Base-by-base conservation (phyloP, 2,797 vertebrate genomes). In the Acanthornis magna region DNA sequence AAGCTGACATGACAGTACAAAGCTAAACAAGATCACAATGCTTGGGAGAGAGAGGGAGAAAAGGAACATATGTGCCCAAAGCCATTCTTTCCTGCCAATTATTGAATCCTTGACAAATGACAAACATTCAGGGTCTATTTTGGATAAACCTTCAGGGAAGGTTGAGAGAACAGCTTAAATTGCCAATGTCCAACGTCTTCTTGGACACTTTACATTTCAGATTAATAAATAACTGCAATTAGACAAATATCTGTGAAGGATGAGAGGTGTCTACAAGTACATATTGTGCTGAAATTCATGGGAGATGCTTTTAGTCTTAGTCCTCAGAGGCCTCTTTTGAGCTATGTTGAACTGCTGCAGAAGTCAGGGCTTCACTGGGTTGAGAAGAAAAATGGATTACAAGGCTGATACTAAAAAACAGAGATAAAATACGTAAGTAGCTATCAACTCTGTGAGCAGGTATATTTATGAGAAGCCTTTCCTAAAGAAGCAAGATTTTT, bases 191-290 rank as follows among this genome's bases (percentile, higher is more conserved):
- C 72, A 70, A 10, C 36, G 25, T 85, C 58, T 92, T 94, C 68
- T 68, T 72, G 82, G 65, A 84, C n/a, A 75, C 25, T 88, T 60
- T 60, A 55, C 36, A 55, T 85, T 84, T 75, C 70, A 72, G 47
- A 84, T 86, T 84, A 94, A 83, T 93, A 90, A 86, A 67, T 85
- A 88, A 40, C 23, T 78, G 47, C 34, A 80, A 85, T 83, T 88
- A 92, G 50, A 67, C 26, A 89, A 88, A 54, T 76, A 87, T 27
- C 53, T 88, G 38, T 81, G 81, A 88, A 92, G 47, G 30, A 47
- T 80, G 32, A 77, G 67, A 67, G 17, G 4, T 77, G 54, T 25
- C 72, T 57, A 50, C 13, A 71, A 19, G 40, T 81, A 83, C 5
- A 14, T 42, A 19, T 16, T 72, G 13, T 58, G n/a, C 27, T 86